A percentile compares a stretch with the other conserved stretches of the same genome.
Conservation (phyloP, 53 echinoderm and acorn worm species). For the Henricia sp. region DNA sequence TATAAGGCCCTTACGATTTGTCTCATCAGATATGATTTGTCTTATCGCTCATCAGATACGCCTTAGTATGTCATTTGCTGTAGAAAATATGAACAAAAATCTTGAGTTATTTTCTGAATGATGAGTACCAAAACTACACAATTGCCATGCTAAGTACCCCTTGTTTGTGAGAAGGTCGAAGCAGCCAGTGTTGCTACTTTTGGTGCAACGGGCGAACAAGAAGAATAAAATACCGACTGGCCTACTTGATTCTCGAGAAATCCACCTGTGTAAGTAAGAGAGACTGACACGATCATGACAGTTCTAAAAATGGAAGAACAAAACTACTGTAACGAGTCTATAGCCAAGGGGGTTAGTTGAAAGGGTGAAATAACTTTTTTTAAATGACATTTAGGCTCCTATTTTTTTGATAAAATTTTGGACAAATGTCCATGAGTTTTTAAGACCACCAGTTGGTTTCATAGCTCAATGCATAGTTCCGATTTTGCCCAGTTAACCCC, state of each 20-base stretch:
- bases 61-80: not conserved
- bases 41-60: not conserved
- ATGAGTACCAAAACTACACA: not conserved
- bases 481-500: too few species aligned
- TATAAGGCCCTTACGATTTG: too few species aligned
- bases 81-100: not conserved
- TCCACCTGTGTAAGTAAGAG: slow-evolving; percentile 10
- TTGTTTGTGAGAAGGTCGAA: slow-evolving; percentile 5
- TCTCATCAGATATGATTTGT: not conserved
- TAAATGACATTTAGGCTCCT: too few species aligned
- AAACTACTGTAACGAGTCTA: not conserved
- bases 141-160: slow-evolving; percentile 10
- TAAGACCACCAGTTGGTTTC: too few species aligned
- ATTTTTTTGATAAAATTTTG: too few species aligned
- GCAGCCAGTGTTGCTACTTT: slow-evolving; percentile 21
- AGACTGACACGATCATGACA: slow-evolving; percentile 4
- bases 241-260: not conserved
- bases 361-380: too few species aligned
- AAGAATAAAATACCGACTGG: slow-evolving; percentile 26
- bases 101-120: slow-evolving; percentile 17
- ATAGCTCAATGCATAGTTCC: too few species aligned
- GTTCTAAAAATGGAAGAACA: too few species aligned
- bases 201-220: not conserved
- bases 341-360: too few species aligned
- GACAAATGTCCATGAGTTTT: not conserved